These are phyloP conservation scores for Lucinisca nassula DNA, from an alignment of 2,888 invertebrate genomes.

Conservation along the genomic window DNA sequence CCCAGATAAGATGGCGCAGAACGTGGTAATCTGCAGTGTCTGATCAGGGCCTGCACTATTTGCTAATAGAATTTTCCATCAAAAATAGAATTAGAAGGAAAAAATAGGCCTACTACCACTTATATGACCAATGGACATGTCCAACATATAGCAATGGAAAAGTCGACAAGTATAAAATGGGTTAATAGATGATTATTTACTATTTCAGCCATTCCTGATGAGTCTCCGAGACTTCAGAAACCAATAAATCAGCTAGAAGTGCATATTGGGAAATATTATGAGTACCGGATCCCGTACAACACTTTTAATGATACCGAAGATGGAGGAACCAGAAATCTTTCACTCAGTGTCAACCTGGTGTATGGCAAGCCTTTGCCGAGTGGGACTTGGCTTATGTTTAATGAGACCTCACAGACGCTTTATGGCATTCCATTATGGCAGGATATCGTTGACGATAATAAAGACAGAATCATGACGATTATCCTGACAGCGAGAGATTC, in stretches of 20 bases:
- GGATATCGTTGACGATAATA: slow-evolving; percentile 61
- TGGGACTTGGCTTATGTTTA: slow-evolving; percentile 79
- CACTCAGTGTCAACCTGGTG: slow-evolving; percentile 68
- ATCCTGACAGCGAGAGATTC: slow-evolving; percentile 66
- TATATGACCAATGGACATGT: too few species aligned
- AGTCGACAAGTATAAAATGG: too few species aligned
- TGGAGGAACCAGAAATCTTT: slow-evolving; percentile 77
- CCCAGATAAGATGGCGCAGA: too few species aligned
- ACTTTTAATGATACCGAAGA: slow-evolving; percentile 81
- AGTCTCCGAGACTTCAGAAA: slow-evolving; percentile 67
- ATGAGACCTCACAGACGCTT: slow-evolving; percentile 71
- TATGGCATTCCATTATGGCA: slow-evolving; percentile 77
- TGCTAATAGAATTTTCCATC: too few species aligned
- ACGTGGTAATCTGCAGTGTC: too few species aligned
- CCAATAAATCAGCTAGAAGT: slow-evolving; percentile 72
- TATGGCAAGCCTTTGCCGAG: slow-evolving; percentile 66
- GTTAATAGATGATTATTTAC: neutral
- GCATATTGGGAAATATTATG: slow-evolving; percentile 73
- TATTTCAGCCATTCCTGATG: slow-evolving; percentile 58
- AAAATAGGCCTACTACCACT: too few species aligned
- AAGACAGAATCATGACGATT: slow-evolving; percentile 36
- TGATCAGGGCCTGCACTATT: too few species aligned
- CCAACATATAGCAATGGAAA: too few species aligned
- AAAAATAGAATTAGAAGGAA: too few species aligned
- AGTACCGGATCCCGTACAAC: slow-evolving; percentile 71